phyloP scores from a whole-genome alignment of 2,797 vertebrate genomes.

The Aldrovandia affinis region DNA sequence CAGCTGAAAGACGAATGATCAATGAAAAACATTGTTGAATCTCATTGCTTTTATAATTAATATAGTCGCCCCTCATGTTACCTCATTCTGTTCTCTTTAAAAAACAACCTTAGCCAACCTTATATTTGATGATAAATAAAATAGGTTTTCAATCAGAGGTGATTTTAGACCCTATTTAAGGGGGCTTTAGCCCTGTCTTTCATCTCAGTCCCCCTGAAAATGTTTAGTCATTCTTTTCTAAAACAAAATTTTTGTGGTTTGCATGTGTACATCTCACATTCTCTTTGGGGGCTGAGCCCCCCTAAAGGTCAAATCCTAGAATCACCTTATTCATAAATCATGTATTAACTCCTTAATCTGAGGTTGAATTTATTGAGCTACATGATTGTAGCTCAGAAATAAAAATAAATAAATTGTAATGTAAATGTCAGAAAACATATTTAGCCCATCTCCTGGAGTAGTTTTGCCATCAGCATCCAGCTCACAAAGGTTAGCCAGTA shows the following conservation, averaged over 20 bases:
- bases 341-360: not conserved
- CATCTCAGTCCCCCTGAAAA: too few species aligned
- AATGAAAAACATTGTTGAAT: not conserved
- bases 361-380: not conserved
- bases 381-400: not conserved
- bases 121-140: too few species aligned
- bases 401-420: constrained; percentile 3
- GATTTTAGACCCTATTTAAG: too few species aligned
- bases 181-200: too few species aligned
- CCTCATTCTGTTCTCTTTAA: not conserved
- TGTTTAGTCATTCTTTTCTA: too few species aligned
- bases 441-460: not conserved
- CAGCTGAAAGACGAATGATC: too few species aligned
- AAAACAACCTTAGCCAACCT: too few species aligned
- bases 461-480: not conserved
- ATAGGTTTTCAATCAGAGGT: too few species aligned
- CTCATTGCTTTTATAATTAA: not conserved
- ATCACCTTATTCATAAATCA: not conserved
- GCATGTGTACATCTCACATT: too few species aligned
- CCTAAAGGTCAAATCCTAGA: too few species aligned
- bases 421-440: constrained; percentile 6
- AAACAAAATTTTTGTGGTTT: too few species aligned
- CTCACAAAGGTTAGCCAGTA: constrained; percentile 4
- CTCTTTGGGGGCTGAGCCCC: too few species aligned
- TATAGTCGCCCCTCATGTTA: not conserved